Evolutionary conservation across 2,888 invertebrate species (phyloP), one percentile per base, ranked within the genome.

Genomic region (Xylota segnis): DNA sequence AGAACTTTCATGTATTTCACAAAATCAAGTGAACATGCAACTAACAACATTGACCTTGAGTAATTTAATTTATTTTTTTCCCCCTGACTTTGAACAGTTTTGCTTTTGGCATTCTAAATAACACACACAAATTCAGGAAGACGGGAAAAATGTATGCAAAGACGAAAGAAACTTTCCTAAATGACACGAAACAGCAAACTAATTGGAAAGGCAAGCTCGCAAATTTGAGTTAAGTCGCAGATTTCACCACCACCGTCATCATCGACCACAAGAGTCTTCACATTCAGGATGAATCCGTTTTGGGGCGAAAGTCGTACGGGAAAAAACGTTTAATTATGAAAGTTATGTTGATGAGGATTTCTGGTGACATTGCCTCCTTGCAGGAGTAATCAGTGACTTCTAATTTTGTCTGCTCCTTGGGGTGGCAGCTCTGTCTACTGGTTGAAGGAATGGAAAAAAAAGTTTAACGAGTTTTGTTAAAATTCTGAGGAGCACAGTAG

Each of bases 291-390:
- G 29, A 27, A n/a, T 27, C n/a, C 7, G 4, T 18, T 58, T 12
- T 12, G 2, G 3, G 18, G 59, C 18, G 1, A 1, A 6, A n/a
- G 65, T 23, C 23, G 16, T 3, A 34, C 29, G 12, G 29, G 4
- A 43, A 59, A 47, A 52, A 27, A 34, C 72, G 50, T 52, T 72
- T 72, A 72, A 72, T 72, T 61, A 61, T 40, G 47, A 72, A 61
- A 72, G 29, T 70, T 29, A 7, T 27, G 23, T 6, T 9, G 52
- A n/a, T 27, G 27, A n/a, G 23, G 29, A 40, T 43, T 43, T 7
- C 12, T 23, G 40, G 59, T n/a, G 40, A 59, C 40, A 59, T 23
- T 32, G 18, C 12, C 18, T 23, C 6, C 23, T 6, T 29, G 12
- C 12, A 27, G 52, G 52, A 52, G 52, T n/a, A 52, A 52, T 52